A percentile compares a stretch with the other conserved stretches of the same genome.
Conservation (phyloP, 2,797 vertebrate genomes). For the Microcaecilia unicolor region DNA sequence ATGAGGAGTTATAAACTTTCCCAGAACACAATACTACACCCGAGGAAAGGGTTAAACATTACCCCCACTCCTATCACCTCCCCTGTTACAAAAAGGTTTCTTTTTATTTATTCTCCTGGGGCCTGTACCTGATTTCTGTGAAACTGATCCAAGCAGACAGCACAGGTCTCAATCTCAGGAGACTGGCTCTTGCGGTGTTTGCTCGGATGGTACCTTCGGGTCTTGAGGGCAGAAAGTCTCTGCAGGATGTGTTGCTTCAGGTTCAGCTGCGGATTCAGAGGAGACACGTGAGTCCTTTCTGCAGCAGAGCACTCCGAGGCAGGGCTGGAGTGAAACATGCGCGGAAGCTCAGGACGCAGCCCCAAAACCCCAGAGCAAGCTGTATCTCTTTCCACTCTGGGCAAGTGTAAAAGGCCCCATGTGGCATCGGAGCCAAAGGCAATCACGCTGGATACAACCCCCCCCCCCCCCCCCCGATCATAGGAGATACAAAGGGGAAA, state of each 20-base stretch:
- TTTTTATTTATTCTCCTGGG: background rate
- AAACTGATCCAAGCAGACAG: slow-evolving; percentile 84
- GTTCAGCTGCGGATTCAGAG: slow-evolving; percentile 47
- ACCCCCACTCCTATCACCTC: background rate
- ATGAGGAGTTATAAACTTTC: background rate
- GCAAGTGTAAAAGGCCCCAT: too few species aligned
- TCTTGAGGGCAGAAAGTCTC: slow-evolving; percentile 68
- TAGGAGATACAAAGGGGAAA: too few species aligned
- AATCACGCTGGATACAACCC: too few species aligned
- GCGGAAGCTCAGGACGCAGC: too few species aligned
- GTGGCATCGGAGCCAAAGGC: too few species aligned
- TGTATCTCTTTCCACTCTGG: too few species aligned
- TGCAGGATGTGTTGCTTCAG: slow-evolving; percentile 70
- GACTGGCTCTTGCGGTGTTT: slow-evolving; percentile 36
- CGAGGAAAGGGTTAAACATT: background rate
- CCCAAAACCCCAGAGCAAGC: too few species aligned
- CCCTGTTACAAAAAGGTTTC: background rate
- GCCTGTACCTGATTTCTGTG: slow-evolving; percentile 73
- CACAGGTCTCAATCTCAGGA: slow-evolving; percentile 70
- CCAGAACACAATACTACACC: background rate
- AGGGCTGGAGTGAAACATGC: rapidly evolving
- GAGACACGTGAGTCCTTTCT: background rate
- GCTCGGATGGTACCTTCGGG: slow-evolving; percentile 66
- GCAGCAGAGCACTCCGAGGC: background rate
- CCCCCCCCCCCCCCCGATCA: too few species aligned